Evolutionary conservation across 2,888 invertebrate species (phyloP), one percentile per base, ranked within the genome.

Genomic region (Aphidius colemani): DNA sequence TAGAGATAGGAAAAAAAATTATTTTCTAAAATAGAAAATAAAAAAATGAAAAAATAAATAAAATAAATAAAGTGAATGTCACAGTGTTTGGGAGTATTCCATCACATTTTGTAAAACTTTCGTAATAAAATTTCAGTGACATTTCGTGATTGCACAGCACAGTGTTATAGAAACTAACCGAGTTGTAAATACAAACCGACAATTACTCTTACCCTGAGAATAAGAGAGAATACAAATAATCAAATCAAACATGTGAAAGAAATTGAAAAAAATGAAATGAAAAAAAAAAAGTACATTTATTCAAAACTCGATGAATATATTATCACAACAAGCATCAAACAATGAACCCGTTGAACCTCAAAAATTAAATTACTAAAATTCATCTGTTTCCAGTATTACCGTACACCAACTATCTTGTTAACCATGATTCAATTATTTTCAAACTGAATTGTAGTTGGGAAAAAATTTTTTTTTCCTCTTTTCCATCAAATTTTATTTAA

Each of bases 131-230:
- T 46, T 39, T 43, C 50, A 57, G 62, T 63, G 62, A 63, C 57
- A 63, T 63, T 63, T 63, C 45, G 18, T 51, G 57, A 63, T 63
- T 63, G 51, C 57, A 48, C 44, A n/a, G 51, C 57, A 48, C 44
- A n/a, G 57, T 18, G 46, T 46, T 7, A 30, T 39, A 46, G 56
- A 62, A 57, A 49, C 51, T 49, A 57, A 49, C 62, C 13, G 39
- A 30, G 51, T 49, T 57, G 13, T 50, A 57, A 45, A 18, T 30
- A 41, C 50, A 56, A 43, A 39, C 39, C 51, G 62, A 62, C 51
- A 56, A 62, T 50, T 62, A 56, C 51, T 11, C 40, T n/a, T 45
- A 39, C 45, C 6, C 2, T 53, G 53, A 45, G 48, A 30, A 5
- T 4, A 30, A 30, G 5, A 30, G 39, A 18, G 60, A 8, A 46